phyloP scores from a whole-genome alignment of 2,113 vertebrate genomes.

The Pyrgilauda ruficollis region DNA sequence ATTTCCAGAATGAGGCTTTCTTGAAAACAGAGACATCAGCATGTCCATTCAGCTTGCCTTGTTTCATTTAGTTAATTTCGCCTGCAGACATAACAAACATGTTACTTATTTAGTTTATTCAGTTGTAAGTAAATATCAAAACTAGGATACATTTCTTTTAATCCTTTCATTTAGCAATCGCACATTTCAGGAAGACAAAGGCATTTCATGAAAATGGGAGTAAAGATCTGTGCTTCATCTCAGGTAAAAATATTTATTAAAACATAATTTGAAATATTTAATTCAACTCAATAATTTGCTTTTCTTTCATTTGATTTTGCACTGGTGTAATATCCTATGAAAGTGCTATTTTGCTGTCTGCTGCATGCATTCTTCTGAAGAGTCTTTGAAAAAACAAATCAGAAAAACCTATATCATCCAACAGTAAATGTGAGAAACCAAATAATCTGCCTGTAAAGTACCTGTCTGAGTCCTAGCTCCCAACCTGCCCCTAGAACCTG shows the following conservation, averaged over 20 bases:
- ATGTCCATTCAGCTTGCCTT: constrained; percentile 17
- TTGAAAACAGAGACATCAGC: constrained; percentile 51
- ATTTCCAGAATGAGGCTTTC: constrained; percentile 49
- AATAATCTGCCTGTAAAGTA: not conserved
- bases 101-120: constrained; percentile 49
- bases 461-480: not conserved
- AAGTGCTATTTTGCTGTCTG: constrained; percentile 21
- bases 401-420: constrained; percentile 30
- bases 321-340: constrained; percentile 33
- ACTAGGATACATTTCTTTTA: constrained; percentile 46
- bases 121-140: constrained; percentile 55
- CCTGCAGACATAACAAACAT: constrained; percentile 58
- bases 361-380: constrained; percentile 24
- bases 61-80: constrained; percentile 63
- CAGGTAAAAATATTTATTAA: constrained; percentile 47
- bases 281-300: constrained; percentile 25
- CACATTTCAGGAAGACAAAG: constrained; percentile 46
- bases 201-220: constrained; percentile 18
- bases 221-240: constrained; percentile 38
- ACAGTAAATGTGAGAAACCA: constrained; percentile 26
- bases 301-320: constrained; percentile 53
- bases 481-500: not conserved
- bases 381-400: constrained; percentile 46
- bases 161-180: constrained; percentile 61
- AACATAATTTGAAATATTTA: constrained; percentile 54